Evolutionary conservation across 2,113 vertebrate genomes (phyloP), one percentile per base, ranked within the genome.

Genomic region (Paraplagusia blochii): DNA sequence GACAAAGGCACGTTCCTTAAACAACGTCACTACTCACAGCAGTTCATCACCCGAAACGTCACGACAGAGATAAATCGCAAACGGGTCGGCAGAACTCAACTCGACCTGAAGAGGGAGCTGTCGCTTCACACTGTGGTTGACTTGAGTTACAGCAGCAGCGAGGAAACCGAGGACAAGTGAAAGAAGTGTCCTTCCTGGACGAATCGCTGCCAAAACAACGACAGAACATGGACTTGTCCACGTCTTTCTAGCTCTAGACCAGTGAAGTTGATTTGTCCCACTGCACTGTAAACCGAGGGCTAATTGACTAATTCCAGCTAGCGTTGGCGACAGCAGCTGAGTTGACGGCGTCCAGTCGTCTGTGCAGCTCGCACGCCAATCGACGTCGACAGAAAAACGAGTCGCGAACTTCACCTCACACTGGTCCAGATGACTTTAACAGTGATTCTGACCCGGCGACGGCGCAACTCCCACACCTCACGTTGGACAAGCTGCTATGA

Each of bases 361-460:
- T 11, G 1, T 45, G 17, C 18, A 11, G 45, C 18, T 47, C 7
- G 4, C 13, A 39, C 36, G 11, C 11, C 12, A 4, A 40, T 10
- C 5, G 17, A 49, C 19, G n/a, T 12, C 13, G 10, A 22, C 18
- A 7, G 18, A 48, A 10, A 22, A 11, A 48, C 19, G 15, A 49
- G 22, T 18, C 15, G 5, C 17, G 22, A 6, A 53, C n/a, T 43
- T 15, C 72, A 77, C 69, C 71, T 63, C 71, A 42, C 5, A 35
- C 16, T 7, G 14, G 12, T 38, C 45, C 11, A 6, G 34, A 51
- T 11, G 11, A 19, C 11, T 16, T 11, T 40, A 12, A 40, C 4
- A 9, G 13, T 40, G 4, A 9, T 11, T 11, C 12, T 10, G 8
- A 16, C 44, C 7, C n/a, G 1, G 17, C 44, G 1, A 10, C 45